Conservation (phyloP, 2,888 invertebrate genomes). For the Candidula unifasciata region DNA sequence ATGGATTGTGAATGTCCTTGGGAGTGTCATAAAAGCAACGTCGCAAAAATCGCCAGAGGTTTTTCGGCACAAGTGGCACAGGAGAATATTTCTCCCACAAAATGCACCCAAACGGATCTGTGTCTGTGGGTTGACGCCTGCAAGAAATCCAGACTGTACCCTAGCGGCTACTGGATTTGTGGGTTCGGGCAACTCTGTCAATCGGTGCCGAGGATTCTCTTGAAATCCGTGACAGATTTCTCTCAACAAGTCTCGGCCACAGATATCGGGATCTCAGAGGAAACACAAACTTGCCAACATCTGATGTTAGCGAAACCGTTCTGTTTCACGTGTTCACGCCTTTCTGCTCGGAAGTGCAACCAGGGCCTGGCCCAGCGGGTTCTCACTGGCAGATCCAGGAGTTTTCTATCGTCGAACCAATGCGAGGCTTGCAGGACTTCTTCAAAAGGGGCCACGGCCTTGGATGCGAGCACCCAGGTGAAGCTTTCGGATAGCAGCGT, state of each 20-base stretch:
- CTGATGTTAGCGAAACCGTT: background rate
- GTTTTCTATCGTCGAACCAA: background rate
- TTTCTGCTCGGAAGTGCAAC: no score
- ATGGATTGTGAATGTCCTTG: background rate
- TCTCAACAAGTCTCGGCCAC: conserved; percentile 6
- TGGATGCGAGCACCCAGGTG: background rate
- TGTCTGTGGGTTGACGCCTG: background rate
- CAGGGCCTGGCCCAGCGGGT: background rate
- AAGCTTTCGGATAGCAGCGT: background rate
- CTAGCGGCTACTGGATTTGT: background rate
- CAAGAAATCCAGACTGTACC: background rate
- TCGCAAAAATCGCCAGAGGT: background rate
- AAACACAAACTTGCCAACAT: conserved; percentile 24
- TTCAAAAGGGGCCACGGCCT: background rate
- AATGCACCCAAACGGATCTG: conserved; percentile 7
- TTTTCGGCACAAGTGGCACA: background rate
- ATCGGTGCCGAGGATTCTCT: background rate
- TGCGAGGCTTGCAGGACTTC: background rate
- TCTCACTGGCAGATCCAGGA: background rate
- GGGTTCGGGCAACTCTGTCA: background rate
- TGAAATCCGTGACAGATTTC: background rate
- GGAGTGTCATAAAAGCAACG: no score
- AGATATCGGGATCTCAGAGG: conserved; percentile 1
- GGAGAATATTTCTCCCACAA: background rate
- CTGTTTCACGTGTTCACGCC: no score